Evolutionary conservation across 2,113 vertebrate genomes (phyloP).

Genomic region (Nycticorax nycticorax): DNA sequence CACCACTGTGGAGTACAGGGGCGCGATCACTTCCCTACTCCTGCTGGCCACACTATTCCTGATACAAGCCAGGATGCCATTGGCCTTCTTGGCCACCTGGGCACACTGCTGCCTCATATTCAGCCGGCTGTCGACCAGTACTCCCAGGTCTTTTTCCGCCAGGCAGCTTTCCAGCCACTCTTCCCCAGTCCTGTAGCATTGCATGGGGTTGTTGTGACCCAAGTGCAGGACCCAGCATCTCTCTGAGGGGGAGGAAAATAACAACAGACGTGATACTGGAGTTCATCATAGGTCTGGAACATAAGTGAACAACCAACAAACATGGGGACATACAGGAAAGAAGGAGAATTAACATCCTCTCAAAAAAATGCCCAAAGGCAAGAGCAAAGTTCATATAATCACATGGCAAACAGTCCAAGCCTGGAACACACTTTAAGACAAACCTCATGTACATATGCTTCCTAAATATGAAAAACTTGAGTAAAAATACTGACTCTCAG

Average conservation of each 20-base stretch:
- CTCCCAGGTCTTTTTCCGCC: too few relatives aligned
- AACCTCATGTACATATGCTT: not conserved
- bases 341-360: not conserved
- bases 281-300: not conserved
- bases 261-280: not conserved
- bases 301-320: not conserved
- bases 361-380: not conserved
- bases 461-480: not conserved
- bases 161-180: too few relatives aligned
- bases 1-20: too few relatives aligned
- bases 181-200: too few relatives aligned
- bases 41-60: too few relatives aligned
- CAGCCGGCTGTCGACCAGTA: too few relatives aligned
- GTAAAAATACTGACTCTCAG: not conserved
- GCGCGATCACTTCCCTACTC: too few relatives aligned
- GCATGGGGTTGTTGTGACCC: too few relatives aligned
- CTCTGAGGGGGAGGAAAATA: not conserved
- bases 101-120: too few relatives aligned
- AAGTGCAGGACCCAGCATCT: not conserved
- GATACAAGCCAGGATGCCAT: too few relatives aligned
- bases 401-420: not conserved
- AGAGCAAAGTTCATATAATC: not conserved
- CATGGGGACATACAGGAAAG: not conserved
- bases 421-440: not conserved
- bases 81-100: too few relatives aligned